Conservation (phyloP, 92 coral and sea anemone genomes). For the Parazoanthus atlanticus region DNA sequence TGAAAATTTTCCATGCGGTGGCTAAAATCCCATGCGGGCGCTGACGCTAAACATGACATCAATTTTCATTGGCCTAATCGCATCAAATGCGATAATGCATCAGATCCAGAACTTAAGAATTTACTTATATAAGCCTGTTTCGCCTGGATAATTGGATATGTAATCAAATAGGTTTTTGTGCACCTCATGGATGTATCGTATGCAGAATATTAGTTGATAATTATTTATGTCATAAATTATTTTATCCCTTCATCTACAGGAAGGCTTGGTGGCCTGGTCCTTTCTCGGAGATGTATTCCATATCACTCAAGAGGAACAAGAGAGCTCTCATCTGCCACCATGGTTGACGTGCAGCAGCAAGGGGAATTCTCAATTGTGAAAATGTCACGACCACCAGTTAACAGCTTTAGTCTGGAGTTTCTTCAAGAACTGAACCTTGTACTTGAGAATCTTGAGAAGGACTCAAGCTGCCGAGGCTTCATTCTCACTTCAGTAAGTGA, state of each 20-base stretch:
- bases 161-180: too few relatives aligned
- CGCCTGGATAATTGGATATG: too few relatives aligned
- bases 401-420: constrained; percentile 86
- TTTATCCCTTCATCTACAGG: neutral
- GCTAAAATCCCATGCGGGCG: too few relatives aligned
- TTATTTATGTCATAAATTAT: too few relatives aligned
- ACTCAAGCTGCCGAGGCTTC: constrained; percentile 76
- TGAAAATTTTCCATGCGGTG: too few relatives aligned
- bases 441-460: constrained; percentile 74
- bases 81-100: too few relatives aligned
- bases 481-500: constrained; percentile 87
- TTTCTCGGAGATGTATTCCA: neutral
- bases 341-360: constrained; percentile 68
- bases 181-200: too few relatives aligned
- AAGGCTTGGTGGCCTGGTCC: neutral
- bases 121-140: too few relatives aligned
- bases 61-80: too few relatives aligned
- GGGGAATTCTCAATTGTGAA: constrained; percentile 67
- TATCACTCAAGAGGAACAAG: neutral
- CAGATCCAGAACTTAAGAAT: too few relatives aligned
- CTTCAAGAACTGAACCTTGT: constrained; percentile 74
- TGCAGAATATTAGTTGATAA: too few relatives aligned
- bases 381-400: constrained; percentile 89
- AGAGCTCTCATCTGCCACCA: constrained; percentile 47
- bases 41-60: too few relatives aligned